Conservation (phyloP, 2,797 vertebrate genomes). For the Podarcis lilfordi region DNA sequence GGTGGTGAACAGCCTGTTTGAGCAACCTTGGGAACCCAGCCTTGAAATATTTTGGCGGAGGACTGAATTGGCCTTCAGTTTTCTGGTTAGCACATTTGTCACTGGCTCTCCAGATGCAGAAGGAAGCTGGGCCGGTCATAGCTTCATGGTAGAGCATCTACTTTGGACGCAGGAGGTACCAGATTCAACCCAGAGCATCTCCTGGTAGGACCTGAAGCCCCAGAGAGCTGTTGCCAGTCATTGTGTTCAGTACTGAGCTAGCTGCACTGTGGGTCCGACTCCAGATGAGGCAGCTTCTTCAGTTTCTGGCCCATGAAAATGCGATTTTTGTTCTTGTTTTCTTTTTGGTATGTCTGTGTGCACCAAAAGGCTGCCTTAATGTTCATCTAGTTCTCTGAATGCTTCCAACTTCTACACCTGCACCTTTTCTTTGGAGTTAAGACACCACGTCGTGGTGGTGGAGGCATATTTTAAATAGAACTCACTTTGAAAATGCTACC, state of each 20-base stretch:
- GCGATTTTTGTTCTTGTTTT: background rate
- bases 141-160: too few species aligned
- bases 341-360: background rate
- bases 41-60: background rate
- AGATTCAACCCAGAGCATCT: too few species aligned
- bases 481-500: slow-evolving; percentile 28
- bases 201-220: too few species aligned
- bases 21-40: background rate
- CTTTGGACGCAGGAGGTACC: too few species aligned
- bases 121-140: background rate
- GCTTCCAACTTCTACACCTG: background rate
- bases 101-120: background rate
- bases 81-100: background rate
- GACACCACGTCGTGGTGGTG: slow-evolving; percentile 12
- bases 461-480: background rate
- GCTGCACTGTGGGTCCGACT: too few species aligned
- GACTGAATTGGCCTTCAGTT: background rate
- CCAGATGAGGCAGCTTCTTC: background rate
- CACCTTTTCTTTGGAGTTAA: slow-evolving; percentile 26
- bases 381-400: slow-evolving; percentile 2
- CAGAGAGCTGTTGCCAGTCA: too few species aligned
- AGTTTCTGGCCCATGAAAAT: background rate
- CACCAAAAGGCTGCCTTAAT: background rate
- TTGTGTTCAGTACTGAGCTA: too few species aligned
- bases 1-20: too few species aligned